phyloP scores from a whole-genome alignment of 2,797 vertebrate genomes.

The Triplophysa bombifrons region DNA sequence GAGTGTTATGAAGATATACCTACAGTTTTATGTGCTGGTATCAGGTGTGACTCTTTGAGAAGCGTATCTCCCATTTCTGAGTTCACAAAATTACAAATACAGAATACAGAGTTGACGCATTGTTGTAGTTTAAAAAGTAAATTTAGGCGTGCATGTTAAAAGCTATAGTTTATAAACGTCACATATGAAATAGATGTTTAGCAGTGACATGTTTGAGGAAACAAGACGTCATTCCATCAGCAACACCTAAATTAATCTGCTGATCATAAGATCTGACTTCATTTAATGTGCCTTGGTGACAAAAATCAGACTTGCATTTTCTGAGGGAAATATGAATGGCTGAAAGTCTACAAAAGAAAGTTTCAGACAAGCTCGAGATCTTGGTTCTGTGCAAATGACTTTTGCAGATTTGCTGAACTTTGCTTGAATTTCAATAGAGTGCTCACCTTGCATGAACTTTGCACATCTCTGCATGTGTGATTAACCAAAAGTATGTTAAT shows the following conservation, averaged over 20 bases:
- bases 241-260: background rate
- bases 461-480: background rate
- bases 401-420: background rate
- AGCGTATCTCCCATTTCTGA: background rate
- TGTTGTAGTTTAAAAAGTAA: background rate
- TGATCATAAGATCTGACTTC: too few species aligned
- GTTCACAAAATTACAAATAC: background rate
- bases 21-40: background rate
- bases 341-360: background rate
- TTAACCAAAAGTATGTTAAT: conserved; percentile 8
- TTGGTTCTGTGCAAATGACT: background rate
- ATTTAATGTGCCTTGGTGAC: too few species aligned
- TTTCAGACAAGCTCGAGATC: background rate
- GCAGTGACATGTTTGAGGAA: background rate
- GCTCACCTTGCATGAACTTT: conserved; percentile 5
- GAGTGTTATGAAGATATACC: background rate
- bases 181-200: background rate
- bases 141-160: background rate
- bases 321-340: too few species aligned
- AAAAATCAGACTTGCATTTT: too few species aligned
- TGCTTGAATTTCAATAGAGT: background rate
- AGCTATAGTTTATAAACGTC: background rate
- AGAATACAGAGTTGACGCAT: background rate
- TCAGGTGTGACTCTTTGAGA: background rate
- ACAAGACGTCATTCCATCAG: background rate